A percentile compares a stretch with the other conserved stretches of the same genome.
phyloP scores from a whole-genome alignment of 2,888 invertebrate species.

The Hirtodrosophila alboralis region DNA sequence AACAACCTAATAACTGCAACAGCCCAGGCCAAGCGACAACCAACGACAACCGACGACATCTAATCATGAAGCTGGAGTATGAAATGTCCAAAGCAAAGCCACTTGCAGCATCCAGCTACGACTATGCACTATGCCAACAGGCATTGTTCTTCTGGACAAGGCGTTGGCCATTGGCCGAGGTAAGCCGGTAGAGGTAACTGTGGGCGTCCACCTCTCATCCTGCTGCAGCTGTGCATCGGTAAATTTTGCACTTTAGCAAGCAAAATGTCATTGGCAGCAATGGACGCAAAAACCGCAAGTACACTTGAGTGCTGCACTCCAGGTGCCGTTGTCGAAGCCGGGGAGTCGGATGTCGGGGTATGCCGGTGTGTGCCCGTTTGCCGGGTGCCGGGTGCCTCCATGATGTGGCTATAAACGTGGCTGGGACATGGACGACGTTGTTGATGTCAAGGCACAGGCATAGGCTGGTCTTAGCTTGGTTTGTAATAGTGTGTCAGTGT shows the following conservation, averaged over 20 bases:
- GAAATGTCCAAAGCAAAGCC: conserved; percentile 73
- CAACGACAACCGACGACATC: conserved; percentile 64
- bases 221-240: conserved; percentile 63
- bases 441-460: conserved; percentile 71
- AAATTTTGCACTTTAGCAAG: conserved; percentile 83
- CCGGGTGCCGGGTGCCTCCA: conserved; percentile 18
- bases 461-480: conserved; percentile 49
- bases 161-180: conserved; percentile 43
- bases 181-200: conserved; percentile 8
- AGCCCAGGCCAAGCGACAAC: conserved; percentile 5
- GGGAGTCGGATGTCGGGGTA: background rate
- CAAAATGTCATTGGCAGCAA: conserved; percentile 82
- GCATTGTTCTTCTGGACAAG: conserved; percentile 74
- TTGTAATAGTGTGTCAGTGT: conserved; percentile 23
- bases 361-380: background rate
- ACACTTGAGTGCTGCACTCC: conserved; percentile 81
- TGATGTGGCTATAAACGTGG: conserved; percentile 70
- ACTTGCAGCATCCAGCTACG: conserved; percentile 73
- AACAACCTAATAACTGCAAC: conserved; percentile 81
- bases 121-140: conserved; percentile 43
- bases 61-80: conserved; percentile 62
- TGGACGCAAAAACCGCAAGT: conserved; percentile 81
- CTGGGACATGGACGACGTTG: conserved; percentile 76
- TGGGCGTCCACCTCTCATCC: conserved; percentile 44
- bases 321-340: conserved; percentile 72